phyloP scores from a whole-genome alignment of 2,113 vertebrate genomes.

The Irena cyanogastra region DNA sequence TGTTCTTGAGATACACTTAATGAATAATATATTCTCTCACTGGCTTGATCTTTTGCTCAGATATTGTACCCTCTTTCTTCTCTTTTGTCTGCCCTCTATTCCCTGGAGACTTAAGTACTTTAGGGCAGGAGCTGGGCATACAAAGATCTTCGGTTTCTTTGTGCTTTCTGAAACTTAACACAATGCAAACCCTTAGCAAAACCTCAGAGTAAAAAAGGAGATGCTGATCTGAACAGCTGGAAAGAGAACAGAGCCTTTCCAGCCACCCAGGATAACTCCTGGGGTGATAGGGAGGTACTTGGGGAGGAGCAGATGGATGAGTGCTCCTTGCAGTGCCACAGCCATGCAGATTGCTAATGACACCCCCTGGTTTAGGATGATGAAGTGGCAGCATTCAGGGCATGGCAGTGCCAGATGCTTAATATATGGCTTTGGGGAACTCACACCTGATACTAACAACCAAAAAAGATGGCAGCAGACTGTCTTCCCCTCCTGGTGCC shows the following conservation, averaged over 20 bases:
- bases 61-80: neutral
- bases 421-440: neutral
- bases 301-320: neutral
- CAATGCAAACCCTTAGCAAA: neutral
- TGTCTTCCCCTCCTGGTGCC: neutral
- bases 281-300: neutral
- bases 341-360: neutral
- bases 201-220: neutral
- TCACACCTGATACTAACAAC: neutral
- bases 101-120: neutral
- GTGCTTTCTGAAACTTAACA: slow-evolving; percentile 7
- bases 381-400: neutral
- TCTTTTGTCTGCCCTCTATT: neutral
- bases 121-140: neutral
- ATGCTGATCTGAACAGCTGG: neutral
- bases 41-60: slow-evolving; percentile 20
- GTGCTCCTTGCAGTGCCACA: neutral
- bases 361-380: neutral
- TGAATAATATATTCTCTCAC: slow-evolving; percentile 23
- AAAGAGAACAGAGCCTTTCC: neutral
- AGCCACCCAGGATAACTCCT: neutral
- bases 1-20: neutral
- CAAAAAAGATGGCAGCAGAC: neutral
- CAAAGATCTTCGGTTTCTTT: neutral
- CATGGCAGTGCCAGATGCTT: neutral